Evolutionary conservation across 2,113 vertebrate genomes (phyloP), one percentile per base, ranked within the genome.

Genomic region (Callaeas wilsoni): DNA sequence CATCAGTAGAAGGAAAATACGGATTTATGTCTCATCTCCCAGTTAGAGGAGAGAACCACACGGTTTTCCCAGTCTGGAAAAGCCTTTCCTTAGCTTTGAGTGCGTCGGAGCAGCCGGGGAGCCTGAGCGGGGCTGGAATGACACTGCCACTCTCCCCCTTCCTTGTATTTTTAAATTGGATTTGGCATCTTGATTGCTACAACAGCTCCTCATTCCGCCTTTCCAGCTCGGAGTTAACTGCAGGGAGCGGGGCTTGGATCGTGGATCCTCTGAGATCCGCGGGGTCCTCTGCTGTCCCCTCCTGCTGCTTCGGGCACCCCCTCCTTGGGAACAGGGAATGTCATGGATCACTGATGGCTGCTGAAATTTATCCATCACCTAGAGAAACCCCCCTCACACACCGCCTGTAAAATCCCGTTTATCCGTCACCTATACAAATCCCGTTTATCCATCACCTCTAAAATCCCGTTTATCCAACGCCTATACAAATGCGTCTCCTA

Each of bases 1-100:
- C 49, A 3, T 35, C 37, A 59, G 0, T 7, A 26, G 44, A 50
- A 41, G 33, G 32, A 70, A 68, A 53, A n/a, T 30, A 30, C 0
- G 4, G 16, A 49, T 90, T 78, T 39, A 6, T 33, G 19, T 56
- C 73, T 70, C 55, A n/a, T n/a, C 27, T 57, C 7, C 26, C 22
- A 16, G 50, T 14, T 35, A 13, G 7, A 33, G 49, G 49, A 64
- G 41, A 62, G 74, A 26, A 49, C 35, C 57, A 18, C 6, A 1
- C 2, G 10, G 18, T 22, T 50, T 22, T 57, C 53, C 50, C 73
- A 70, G 39, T 2, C 21, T 42, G 76, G 52, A 62, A 62, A 52
- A 55, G 10, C 41, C 65, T 84, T 73, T 52, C 33, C 57, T 53
- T 19, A 13, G 79, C 44, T 39, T 50, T 39, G 80, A 19, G 56